phyloP scores from a whole-genome alignment of 2,113 vertebrate species.

The Amphiprion percula region DNA sequence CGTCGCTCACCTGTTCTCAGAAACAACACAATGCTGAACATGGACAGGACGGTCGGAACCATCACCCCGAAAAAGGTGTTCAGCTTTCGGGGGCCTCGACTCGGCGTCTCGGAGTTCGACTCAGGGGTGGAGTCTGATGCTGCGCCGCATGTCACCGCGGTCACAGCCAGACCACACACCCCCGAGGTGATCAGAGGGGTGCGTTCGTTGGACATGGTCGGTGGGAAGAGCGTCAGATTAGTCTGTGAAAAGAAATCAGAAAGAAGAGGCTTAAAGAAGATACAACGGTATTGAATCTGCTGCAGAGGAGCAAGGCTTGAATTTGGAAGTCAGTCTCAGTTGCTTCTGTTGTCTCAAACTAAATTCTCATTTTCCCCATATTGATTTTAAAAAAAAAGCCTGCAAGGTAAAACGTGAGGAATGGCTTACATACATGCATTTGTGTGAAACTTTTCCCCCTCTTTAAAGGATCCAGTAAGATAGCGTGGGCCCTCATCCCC shows the following conservation, averaged over 20 bases:
- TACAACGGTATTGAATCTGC: not conserved
- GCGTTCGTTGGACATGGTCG: slow-evolving; percentile 88
- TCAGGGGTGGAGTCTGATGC: slow-evolving; percentile 50
- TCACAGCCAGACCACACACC: slow-evolving; percentile 72
- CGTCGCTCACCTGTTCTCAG: slow-evolving; percentile 87
- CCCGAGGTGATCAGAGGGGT: slow-evolving; percentile 88
- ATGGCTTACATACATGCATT: too few species aligned
- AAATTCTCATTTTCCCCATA: not conserved
- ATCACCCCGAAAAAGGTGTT: slow-evolving; percentile 94
- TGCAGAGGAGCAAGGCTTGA: too few species aligned
- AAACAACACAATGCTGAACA: slow-evolving; percentile 95
- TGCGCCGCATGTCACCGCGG: slow-evolving; percentile 49
- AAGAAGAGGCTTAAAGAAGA: not conserved
- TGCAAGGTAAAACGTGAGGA: not conserved
- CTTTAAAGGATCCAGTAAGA: not conserved
- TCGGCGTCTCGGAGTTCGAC: slow-evolving; percentile 15
- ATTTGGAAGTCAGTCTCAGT: not conserved
- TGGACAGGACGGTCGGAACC: slow-evolving; percentile 92
- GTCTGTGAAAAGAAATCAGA: slow-evolving; percentile 10
- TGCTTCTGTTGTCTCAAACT: too few species aligned
- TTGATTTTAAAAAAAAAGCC: not conserved
- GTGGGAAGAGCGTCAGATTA: not conserved
- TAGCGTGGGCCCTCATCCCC: not conserved
- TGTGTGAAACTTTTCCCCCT: not conserved
- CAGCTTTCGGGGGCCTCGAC: slow-evolving; percentile 82